Conservation (phyloP, 2,797 vertebrate genomes). For the Masticophis lateralis region DNA sequence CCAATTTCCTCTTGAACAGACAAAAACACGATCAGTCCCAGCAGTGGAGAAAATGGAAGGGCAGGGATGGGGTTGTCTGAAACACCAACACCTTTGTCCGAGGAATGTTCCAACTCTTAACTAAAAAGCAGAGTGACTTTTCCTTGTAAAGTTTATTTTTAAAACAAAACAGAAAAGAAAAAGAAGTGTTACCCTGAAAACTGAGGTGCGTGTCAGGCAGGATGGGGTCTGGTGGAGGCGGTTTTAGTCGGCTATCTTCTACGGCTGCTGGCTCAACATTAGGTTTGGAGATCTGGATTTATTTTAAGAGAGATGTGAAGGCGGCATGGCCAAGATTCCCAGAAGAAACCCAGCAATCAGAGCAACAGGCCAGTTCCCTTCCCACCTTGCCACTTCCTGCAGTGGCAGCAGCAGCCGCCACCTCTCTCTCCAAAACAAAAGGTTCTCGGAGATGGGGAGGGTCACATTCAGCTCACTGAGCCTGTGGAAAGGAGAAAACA, state of each 20-base stretch:
- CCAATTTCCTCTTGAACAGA: conserved; percentile 67
- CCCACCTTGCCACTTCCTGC: conserved; percentile 37
- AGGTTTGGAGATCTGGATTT: conserved; percentile 40
- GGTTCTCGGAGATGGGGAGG: conserved; percentile 69
- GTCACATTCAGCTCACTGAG: conserved; percentile 74
- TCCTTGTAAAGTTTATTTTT: conserved; percentile 66
- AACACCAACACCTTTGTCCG: conserved; percentile 59
- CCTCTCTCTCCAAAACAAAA: conserved; percentile 59
- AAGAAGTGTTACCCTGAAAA: conserved; percentile 57
- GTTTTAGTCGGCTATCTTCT: conserved; percentile 63
- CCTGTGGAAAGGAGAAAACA: conserved; percentile 56
- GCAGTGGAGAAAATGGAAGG: conserved; percentile 30
- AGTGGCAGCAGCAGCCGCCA: conserved; percentile 25
- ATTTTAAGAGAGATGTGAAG: conserved; percentile 19
- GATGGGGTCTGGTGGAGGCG: conserved; percentile 56
- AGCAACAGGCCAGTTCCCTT: conserved; percentile 41
- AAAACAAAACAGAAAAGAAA: conserved; percentile 56
- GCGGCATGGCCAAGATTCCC: conserved; percentile 16
- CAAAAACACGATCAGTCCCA: conserved; percentile 65
- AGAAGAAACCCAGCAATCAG: conserved; percentile 36
- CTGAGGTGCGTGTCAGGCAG: conserved; percentile 52
- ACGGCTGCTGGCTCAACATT: conserved; percentile 64
- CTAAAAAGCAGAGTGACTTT: conserved; percentile 57
- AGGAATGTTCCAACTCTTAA: conserved; percentile 70
- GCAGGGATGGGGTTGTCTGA: conserved; percentile 26